phyloP scores from a whole-genome alignment of 2,888 invertebrate species.

The Sarcophaga caerulescens region DNA sequence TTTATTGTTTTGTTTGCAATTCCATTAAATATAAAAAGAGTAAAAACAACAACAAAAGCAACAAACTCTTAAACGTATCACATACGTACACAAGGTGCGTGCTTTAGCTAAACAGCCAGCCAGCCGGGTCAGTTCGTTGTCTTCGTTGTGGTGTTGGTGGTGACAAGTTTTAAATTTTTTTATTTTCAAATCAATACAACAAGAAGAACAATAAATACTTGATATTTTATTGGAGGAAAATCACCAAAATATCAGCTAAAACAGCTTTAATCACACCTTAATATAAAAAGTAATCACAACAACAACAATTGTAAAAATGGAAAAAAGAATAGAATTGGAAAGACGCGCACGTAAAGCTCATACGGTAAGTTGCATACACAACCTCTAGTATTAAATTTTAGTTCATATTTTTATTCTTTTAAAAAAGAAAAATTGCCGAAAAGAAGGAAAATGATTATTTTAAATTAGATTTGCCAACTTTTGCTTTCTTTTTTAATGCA shows the following conservation, averaged over 20 bases:
- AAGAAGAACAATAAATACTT: constrained; percentile 1
- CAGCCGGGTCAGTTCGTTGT: neutral
- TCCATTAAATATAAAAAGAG: neutral
- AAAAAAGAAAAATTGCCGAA: neutral
- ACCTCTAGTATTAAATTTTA: neutral
- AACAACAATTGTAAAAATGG: constrained; percentile 84
- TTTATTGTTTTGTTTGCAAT: constrained; percentile 5
- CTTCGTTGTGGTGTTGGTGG: neutral
- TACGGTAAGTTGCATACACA: constrained; percentile 86
- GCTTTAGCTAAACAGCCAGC: constrained; percentile 12
- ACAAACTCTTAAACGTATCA: neutral
- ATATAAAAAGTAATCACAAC: constrained; percentile 33
- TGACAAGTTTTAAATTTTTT: constrained; percentile 46
- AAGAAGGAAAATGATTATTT: neutral
- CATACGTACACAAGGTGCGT: constrained; percentile 55
- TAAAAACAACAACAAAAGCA: neutral
- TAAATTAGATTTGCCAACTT: constrained; percentile 39
- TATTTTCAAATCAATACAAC: constrained; percentile 30
- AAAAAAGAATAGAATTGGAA: constrained; percentile 97
- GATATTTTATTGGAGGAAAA: constrained; percentile 16
- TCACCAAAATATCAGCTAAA: neutral
- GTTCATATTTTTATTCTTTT: neutral
- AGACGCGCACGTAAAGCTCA: constrained; percentile 94
- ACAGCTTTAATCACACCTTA: neutral
- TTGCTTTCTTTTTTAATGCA: neutral